phyloP scores from a whole-genome alignment of 2,888 invertebrate genomes.

The Hyposoter didymator region DNA sequence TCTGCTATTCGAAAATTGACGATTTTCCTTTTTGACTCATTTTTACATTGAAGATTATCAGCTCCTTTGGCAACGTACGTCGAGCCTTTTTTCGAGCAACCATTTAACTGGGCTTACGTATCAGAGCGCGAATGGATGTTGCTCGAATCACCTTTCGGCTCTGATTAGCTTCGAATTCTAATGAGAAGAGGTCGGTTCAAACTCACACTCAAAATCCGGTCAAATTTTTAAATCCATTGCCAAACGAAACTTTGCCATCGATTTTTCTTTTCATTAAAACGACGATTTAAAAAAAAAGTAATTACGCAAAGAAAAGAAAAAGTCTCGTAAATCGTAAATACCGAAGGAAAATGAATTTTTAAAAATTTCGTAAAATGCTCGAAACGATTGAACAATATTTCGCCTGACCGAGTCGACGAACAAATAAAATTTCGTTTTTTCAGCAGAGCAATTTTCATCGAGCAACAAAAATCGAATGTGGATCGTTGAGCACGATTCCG shows the following conservation, averaged over 20 bases:
- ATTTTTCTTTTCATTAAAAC: too few species aligned
- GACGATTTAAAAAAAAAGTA: too few species aligned
- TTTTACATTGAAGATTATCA: neutral
- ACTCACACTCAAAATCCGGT: neutral
- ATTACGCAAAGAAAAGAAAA: too few species aligned
- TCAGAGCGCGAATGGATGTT: neutral
- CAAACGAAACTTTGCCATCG: too few species aligned
- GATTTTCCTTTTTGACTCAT: neutral
- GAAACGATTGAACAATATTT: neutral
- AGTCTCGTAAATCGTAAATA: neutral
- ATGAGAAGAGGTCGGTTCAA: neutral
- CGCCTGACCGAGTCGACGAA: neutral
- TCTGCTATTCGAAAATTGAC: too few species aligned
- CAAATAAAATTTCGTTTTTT: neutral
- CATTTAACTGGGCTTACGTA: neutral
- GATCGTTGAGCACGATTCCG: constrained; percentile 45
- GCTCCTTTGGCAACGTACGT: neutral
- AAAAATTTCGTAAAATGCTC: neutral
- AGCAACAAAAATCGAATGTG: constrained; percentile 37
- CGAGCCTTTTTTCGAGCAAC: neutral
- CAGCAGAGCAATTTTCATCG: constrained; percentile 6
- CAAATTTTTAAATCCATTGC: neutral
- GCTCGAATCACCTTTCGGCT: constrained; percentile 3
- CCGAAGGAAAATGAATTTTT: neutral
- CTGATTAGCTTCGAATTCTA: constrained; percentile 8